Evolutionary conservation across 1,140 invertebrate genomes (phyloP).

Genomic region (Pantala flavescens): DNA sequence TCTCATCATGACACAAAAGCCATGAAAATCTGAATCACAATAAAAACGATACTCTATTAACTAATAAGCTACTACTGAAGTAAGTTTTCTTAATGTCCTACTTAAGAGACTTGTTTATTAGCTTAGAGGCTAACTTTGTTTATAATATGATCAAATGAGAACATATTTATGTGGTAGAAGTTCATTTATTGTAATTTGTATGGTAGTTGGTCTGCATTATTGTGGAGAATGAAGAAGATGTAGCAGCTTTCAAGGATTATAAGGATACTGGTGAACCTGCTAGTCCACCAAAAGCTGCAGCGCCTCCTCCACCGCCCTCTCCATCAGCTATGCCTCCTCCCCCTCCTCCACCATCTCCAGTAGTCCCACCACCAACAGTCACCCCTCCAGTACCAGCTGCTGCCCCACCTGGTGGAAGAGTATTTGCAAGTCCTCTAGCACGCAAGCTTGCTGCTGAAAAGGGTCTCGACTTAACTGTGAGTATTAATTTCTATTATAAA

Average conservation of each 20-base stretch:
- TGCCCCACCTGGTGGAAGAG: conserved; percentile 42
- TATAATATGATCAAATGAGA: too few species aligned
- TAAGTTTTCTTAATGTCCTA: too few species aligned
- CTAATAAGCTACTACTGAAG: too few species aligned
- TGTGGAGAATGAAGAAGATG: conserved; percentile 50
- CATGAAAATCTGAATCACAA: too few species aligned
- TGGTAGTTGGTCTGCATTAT: conserved; percentile 60
- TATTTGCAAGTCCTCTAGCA: conserved; percentile 90
- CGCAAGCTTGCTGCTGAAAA: conserved; percentile 70
- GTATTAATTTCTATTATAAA: too few species aligned
- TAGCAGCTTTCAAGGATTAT: conserved; percentile 58
- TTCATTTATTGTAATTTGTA: neutral
- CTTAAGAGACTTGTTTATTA: too few species aligned
- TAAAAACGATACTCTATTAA: too few species aligned
- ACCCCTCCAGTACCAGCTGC: conserved; percentile 25
- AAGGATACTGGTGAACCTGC: conserved; percentile 34
- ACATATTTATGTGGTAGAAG: too few species aligned
- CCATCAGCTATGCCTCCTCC: conserved; percentile 31
- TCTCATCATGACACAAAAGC: too few species aligned
- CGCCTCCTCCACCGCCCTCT: conserved; percentile 30
- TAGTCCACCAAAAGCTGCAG: conserved; percentile 26
- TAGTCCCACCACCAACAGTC: conserved; percentile 26
- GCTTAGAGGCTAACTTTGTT: too few species aligned
- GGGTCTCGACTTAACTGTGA: conserved; percentile 61
- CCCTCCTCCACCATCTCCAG: conserved; percentile 25